Evolutionary conservation across 37 sponge, comb jelly and placozoan genomes (phyloP), one percentile per base, ranked within the genome.

Genomic region (Aplysina aerophoba): DNA sequence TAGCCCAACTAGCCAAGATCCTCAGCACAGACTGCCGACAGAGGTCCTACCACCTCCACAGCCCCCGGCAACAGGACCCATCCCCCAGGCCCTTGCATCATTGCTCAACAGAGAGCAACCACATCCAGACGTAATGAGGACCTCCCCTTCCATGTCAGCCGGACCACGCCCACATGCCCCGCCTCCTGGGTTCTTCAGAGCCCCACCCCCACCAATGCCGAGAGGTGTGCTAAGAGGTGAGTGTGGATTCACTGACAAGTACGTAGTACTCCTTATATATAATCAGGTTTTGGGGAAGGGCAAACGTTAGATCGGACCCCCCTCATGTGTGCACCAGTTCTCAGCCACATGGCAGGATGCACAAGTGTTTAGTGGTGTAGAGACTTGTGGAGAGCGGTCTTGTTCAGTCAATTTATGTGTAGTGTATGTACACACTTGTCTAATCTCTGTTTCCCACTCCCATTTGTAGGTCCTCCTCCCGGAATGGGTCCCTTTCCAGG

Each of bases 211-310:
- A 31, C 71, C 28, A 6, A 69, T 69, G 34, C 71, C 71, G 6
- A 35, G 71, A 69, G 71, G 71, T 69, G 34, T 30, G 71, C 50
- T 44, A 34, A 12, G 28, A 30, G 13, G 71, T 69, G 71, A 34
- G 71, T 69, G 71, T n/a, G n/a, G n/a, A n/a, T n/a, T n/a, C n/a
- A n/a, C n/a, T n/a, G n/a, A n/a, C n/a, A n/a, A 87, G 16, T 69
- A 21, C 69, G 73, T 74, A 71, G 68, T n/a, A n/a, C n/a, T n/a
- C n/a, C n/a, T n/a, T n/a, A n/a, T n/a, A n/a, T n/a, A n/a, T n/a
- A n/a, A n/a, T n/a, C n/a, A n/a, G n/a, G n/a, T n/a, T n/a, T n/a
- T n/a, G n/a, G n/a, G n/a, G n/a, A n/a, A n/a, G n/a, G n/a, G n/a
- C n/a, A n/a, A n/a, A n/a, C n/a, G n/a, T n/a, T n/a, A n/a, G n/a